Percentiles rank a stretch among this genome's conserved stretches.
Evolutionary conservation across 2,113 vertebrate species (phyloP).

Genomic region (Ia io): DNA sequence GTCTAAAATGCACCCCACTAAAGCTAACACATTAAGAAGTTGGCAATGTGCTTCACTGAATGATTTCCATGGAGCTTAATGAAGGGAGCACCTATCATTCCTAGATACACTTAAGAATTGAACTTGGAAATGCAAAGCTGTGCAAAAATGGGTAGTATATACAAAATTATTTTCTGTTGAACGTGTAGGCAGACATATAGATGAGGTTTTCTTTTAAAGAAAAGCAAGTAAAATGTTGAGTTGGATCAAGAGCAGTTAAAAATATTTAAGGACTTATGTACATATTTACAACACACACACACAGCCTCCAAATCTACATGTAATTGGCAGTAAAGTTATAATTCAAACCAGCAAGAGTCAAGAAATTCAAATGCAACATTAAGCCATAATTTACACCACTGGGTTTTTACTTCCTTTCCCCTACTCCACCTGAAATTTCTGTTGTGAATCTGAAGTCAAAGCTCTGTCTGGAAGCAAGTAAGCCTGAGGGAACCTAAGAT

Average conservation of each 20-base stretch:
- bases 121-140: background rate
- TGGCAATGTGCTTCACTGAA: background rate
- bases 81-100: background rate
- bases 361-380: constrained; percentile 3
- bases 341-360: constrained; percentile 12
- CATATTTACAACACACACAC: background rate
- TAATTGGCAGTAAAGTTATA: background rate
- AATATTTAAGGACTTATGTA: background rate
- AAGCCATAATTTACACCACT: background rate
- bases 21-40: background rate
- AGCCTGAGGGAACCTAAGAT: background rate
- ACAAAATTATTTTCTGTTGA: background rate
- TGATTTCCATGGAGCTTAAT: background rate
- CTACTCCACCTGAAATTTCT: background rate
- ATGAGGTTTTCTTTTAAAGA: background rate
- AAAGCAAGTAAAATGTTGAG: constrained; percentile 29
- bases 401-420: background rate
- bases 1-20: background rate
- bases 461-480: background rate
- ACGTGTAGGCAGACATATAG: background rate
- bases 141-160: background rate
- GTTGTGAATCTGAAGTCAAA: background rate
- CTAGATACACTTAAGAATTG: background rate
- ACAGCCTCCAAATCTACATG: background rate
- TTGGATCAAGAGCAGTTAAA: background rate